These are phyloP conservation scores for Rhyacichthys aspro DNA, from an alignment of 2,797 vertebrate species.

Conservation along the genomic window DNA sequence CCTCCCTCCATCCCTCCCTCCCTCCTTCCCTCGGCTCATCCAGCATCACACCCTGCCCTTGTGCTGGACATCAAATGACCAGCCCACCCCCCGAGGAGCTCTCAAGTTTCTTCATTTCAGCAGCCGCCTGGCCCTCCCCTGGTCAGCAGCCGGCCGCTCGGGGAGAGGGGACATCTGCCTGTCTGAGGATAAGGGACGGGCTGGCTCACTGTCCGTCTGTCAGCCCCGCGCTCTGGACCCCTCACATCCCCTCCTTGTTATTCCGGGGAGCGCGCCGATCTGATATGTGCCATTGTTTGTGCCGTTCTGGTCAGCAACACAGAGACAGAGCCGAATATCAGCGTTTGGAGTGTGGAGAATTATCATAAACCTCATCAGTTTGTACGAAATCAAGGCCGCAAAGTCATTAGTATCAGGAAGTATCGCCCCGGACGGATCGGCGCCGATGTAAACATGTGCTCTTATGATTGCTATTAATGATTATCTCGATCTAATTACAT, in stretches of 20 bases:
- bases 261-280: conserved; percentile 75
- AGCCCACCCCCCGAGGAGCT: conserved; percentile 93
- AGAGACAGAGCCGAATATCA: conserved; percentile 49
- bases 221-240: conserved; percentile 77
- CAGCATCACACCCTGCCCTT: conserved; percentile 87
- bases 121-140: conserved; percentile 89
- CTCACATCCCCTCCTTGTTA: conserved; percentile 80
- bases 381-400: background rate
- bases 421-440: conserved; percentile 15
- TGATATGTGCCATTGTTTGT: conserved; percentile 79
- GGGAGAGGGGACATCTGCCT: conserved; percentile 96
- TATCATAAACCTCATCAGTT: conserved; percentile 8
- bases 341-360: conserved; percentile 27
- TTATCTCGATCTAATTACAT: conserved; percentile 79
- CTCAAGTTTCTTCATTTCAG: conserved; percentile 95
- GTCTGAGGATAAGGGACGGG: conserved; percentile 94
- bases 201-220: conserved; percentile 83
- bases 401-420: conserved; percentile 13
- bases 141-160: conserved; percentile 87
- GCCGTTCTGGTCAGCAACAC: conserved; percentile 63
- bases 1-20: conserved; percentile 79
- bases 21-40: conserved; percentile 80
- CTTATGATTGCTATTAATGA: conserved; percentile 76
- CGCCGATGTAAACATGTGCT: conserved; percentile 49
- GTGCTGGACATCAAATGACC: conserved; percentile 94